Base-by-base conservation (phyloP, 1,140 invertebrate species). In the Panulirus ornatus region DNA sequence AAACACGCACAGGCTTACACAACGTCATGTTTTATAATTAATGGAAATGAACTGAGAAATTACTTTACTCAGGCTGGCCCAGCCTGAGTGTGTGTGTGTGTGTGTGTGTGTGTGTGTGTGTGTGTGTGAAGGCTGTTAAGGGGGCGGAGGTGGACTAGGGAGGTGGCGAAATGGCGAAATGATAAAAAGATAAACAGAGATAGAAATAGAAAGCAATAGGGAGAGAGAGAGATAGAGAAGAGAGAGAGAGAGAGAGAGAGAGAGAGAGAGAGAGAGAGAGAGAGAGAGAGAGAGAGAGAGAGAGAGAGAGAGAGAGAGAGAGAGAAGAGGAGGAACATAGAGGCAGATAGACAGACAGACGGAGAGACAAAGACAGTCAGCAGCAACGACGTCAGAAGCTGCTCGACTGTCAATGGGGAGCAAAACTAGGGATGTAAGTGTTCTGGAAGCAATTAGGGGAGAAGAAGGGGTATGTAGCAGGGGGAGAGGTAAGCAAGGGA, bases 181-280 rank as follows among this genome's bases (percentile, higher is more conserved):
- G 40, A 42, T 14, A 38, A 27, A 6, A 19, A 81, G 36, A 19
- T 38, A 54, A n/a, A 81, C n/a, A 58, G 47, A 19, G 47, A 47
- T 36, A 19, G 40, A 44, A 38, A 47, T 36, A 44, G 70, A 73
- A 38, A 73, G 9, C n/a, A n/a, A 5, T 5, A 22, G 63, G 63
- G 19, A 8, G 63, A 30, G 30, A 66, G 30, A 22, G 5, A 5
- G 63, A n/a, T 8, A 30, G 63, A 19, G 30, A 8, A 44, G 75
- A 27, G 42, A 78, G 40, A 27, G 40, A 42, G 5, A 38, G 42
- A 6, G 40, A 81, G 36, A 19, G 42, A 54, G 44, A 81, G 44
- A 58, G 47, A 19, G 47, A 47, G 75, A 19, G 40, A 44, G 75
- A 47, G 75, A 44, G 70, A 73, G 70, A 73, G 9, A 73, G 70